phyloP scores from a whole-genome alignment of 1,140 invertebrate species.

The Aphelenchoides besseyi region DNA sequence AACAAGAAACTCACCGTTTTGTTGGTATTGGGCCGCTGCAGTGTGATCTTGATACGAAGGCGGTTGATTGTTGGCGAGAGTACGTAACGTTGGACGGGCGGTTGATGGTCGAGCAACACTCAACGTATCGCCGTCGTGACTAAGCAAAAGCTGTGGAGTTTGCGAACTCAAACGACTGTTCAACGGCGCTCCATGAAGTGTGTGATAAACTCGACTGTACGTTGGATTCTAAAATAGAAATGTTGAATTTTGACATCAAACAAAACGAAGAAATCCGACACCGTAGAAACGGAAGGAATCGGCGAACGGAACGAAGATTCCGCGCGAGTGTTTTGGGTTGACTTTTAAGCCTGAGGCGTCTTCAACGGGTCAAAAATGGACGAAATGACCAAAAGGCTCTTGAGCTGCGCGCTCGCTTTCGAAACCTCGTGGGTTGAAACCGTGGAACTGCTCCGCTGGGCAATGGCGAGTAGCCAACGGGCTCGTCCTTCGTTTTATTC shows the following conservation, averaged over 20 bases:
- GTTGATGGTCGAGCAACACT: constrained; percentile 4
- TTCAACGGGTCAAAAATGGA: too few species aligned
- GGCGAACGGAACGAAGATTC: too few species aligned
- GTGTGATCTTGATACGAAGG: background rate
- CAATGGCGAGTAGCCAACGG: background rate
- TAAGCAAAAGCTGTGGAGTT: background rate
- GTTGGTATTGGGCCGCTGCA: background rate
- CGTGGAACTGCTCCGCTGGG: too few species aligned
- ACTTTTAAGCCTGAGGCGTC: too few species aligned
- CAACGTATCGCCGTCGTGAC: constrained; percentile 18
- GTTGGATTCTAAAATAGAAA: background rate
- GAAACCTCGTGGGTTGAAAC: too few species aligned
- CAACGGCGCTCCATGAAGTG: constrained; percentile 9
- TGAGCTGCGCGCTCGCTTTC: background rate
- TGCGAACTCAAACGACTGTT: background rate
- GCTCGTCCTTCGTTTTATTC: background rate
- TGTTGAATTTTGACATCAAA: background rate
- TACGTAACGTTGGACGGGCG: background rate
- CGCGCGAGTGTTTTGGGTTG: too few species aligned
- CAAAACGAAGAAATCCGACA: background rate
- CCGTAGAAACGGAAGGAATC: too few species aligned
- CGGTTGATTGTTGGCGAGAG: background rate
- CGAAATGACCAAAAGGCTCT: too few species aligned
- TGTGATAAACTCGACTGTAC: constrained; percentile 16
- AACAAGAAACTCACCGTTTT: background rate